Evolutionary conservation across 2,113 vertebrate genomes (phyloP), one percentile per base, ranked within the genome.

Genomic region (Sebastes fasciatus): DNA sequence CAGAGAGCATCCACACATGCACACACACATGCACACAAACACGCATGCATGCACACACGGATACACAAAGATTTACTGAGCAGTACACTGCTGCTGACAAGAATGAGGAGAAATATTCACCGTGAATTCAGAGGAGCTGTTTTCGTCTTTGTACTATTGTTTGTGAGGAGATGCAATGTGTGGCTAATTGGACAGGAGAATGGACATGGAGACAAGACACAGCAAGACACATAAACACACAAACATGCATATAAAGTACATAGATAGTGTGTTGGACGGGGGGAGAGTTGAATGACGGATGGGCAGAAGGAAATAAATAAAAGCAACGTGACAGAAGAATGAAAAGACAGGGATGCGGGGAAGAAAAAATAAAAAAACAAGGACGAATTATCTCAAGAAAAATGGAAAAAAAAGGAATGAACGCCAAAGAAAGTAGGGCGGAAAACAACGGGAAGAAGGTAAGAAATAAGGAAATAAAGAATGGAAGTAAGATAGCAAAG

Each of bases 101-200:
- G n/a, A 64, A 64, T 23, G 11, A 55, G 21, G 34, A n/a, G 49
- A 55, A 67, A 58, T 34, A 63, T 77, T 69, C 58, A 49, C 17
- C 6, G 34, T 4, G 0, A 52, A 26, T 81, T 71, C 23, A 0
- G n/a, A 26, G n/a, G 51, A 60, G 69, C 6, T 66, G 51, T 26
- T 63, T 21, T 65, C 54, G 51, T 58, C 13, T 67, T 9, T 21
- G 71, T 9, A 6, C 23, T 63, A 26, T 57, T 57, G 42, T 43
- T 51, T 83, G 14, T 43, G 40, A 17, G 8, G 46, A 77, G 21
- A 74, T 19, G 55, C 52, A 14, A 48, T 13, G 66, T 2, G 55
- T 11, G 42, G 26, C 7, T 85, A 80, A 85, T 73, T 91, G 70
- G 69, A 12, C 42, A 16, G 42, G 60, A 34, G 26, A 58, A 51